Evolutionary conservation across 2,888 invertebrate genomes (phyloP).

Genomic region (Drosophila greeni): DNA sequence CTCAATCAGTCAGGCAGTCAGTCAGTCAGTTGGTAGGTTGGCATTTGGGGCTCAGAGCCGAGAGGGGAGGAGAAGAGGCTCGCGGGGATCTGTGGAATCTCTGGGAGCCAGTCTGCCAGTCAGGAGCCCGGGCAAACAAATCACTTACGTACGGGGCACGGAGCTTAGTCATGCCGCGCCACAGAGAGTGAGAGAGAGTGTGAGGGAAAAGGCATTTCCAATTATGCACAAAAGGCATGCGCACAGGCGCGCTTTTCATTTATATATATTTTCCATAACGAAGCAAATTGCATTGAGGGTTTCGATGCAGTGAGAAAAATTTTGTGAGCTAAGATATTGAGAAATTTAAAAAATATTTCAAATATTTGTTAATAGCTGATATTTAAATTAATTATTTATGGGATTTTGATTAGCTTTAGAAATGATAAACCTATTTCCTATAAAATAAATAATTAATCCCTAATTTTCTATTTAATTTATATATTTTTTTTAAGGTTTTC

Average conservation of each 20-base stretch:
- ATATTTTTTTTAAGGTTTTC: too few relatives aligned
- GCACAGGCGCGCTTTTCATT: constrained; percentile 37
- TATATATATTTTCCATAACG: constrained; percentile 26
- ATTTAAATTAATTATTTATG: too few relatives aligned
- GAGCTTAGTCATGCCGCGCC: constrained; percentile 42
- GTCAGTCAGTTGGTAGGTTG: constrained; percentile 27
- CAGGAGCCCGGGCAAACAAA: constrained; percentile 50
- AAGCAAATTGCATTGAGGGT: constrained; percentile 18
- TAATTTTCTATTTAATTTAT: too few relatives aligned
- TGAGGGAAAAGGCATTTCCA: constrained; percentile 43
- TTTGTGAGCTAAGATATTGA: background rate
- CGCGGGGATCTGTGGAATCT: constrained; percentile 3
- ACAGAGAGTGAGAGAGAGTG: constrained; percentile 20
- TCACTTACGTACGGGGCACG: constrained; percentile 46
- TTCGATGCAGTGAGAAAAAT: background rate
- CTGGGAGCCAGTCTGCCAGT: constrained; percentile 28
- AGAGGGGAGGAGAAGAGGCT: background rate
- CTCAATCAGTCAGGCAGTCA: constrained; percentile 45
- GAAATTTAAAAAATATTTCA: background rate
- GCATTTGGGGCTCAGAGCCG: constrained; percentile 7
- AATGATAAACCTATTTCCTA: too few relatives aligned
- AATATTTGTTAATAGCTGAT: too few relatives aligned
- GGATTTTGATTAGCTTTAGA: too few relatives aligned
- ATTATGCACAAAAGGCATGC: constrained; percentile 39
- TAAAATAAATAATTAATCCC: too few relatives aligned